Percentiles rank a stretch among this genome's conserved stretches.
phyloP scores from a whole-genome alignment of 2,113 vertebrate species.

The Ictalurus furcatus region DNA sequence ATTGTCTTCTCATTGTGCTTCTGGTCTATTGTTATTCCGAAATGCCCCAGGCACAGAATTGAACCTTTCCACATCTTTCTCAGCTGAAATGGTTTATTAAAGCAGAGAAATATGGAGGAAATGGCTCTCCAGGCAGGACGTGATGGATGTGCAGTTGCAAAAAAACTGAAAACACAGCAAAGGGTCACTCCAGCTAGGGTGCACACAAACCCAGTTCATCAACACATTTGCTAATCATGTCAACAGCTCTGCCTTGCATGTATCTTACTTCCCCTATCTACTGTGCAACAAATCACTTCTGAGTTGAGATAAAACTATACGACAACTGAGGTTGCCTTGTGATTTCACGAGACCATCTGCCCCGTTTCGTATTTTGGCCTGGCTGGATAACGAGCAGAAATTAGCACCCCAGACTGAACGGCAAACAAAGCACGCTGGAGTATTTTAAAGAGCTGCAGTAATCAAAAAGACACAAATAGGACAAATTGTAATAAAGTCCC shows the following conservation, averaged over 20 bases:
- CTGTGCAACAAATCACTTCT: conserved; percentile 22
- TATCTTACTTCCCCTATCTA: not conserved
- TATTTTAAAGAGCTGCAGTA: not conserved
- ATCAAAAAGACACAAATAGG: not conserved
- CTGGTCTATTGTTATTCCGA: conserved; percentile 25
- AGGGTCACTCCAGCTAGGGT: conserved; percentile 26
- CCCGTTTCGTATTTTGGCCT: conserved; percentile 3
- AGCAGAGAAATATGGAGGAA: conserved; percentile 38
- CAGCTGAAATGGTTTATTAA: conserved; percentile 48
- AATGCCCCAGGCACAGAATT: not conserved
- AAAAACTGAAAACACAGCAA: conserved; percentile 36
- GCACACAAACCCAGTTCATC: conserved; percentile 52
- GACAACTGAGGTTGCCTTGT: not conserved
- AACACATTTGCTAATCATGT: conserved; percentile 27
- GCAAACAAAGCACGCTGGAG: not conserved
- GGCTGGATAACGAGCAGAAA: not conserved
- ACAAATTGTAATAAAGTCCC: not conserved
- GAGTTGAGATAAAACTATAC: not conserved
- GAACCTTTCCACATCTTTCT: conserved; percentile 30
- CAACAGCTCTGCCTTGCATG: conserved; percentile 18
- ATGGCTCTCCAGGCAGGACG: conserved; percentile 35
- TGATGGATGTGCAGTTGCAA: conserved; percentile 31
- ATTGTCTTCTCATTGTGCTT: conserved; percentile 12
- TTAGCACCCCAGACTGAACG: not conserved
- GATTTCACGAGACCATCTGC: conserved; percentile 23